Base-by-base conservation (phyloP, 2,797 vertebrate species). In the Cynodonichthys magdalenae region DNA sequence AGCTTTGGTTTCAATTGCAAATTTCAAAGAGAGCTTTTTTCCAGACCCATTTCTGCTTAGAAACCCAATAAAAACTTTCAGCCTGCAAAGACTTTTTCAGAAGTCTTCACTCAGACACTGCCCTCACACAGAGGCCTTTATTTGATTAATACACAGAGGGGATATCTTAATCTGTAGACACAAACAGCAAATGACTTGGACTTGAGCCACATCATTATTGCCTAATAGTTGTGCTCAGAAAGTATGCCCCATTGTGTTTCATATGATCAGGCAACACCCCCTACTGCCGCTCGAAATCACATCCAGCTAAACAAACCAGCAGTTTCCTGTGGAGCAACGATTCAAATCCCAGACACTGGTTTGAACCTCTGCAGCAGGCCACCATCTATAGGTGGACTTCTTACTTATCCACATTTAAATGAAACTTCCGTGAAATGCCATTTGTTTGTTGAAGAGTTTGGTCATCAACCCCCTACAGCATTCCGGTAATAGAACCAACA, bases 241-340 rank as follows among this genome's bases (percentile, higher is more conserved):
- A 92, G 89, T 91, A 91, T 90, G 88, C 76, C 83, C 85, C 82
- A 92, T 93, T 93, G 92, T 93, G 91, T 90, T 92, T 80, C 84
- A 81, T 86, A 88, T 74, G 86, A 90, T 63, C 87, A 89, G 90
- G 83, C 87, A 87, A 89, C 91, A 89, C 89, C 90, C 89, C 89
- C 90, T 85, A 88, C 88, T 86, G 87, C 91, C 90, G 89, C 90
- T 92, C 76, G 60, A 93, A 92, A 92, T 93, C 90, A 92, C 88
- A 92, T 92, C 90, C 90, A 92, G 91, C 90, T 92, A 94, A 93
- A 92, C 92, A 92, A 93, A 92, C 89, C 89, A 87, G 86, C 89
- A 84, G 62, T 85, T 90, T 93, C 93, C 92, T 89, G 91, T 89
- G 85, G 90, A 84, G 91, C 84, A 71, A 82, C 60, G 70, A 88